A percentile compares a stretch with the other conserved stretches of the same genome.
Conservation (phyloP, 2,888 invertebrate genomes). For the Chymomyza amoena region DNA sequence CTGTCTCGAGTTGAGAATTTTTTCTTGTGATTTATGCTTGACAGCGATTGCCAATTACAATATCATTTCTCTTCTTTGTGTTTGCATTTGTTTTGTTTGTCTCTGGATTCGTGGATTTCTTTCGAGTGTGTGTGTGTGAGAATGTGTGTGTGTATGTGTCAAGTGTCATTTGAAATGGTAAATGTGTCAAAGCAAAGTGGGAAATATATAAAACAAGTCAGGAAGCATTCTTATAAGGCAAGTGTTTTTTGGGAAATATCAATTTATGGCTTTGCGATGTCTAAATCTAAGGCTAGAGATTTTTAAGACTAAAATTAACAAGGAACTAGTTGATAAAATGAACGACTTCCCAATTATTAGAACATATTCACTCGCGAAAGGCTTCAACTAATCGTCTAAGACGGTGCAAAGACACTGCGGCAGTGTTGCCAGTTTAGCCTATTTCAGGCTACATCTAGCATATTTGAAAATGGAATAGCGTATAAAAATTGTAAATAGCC, state of each 20-base stretch:
- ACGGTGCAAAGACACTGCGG: no score
- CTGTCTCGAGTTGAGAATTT: slow-evolving; percentile 68
- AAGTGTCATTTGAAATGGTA: slow-evolving; percentile 59
- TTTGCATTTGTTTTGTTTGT: slow-evolving; percentile 33
- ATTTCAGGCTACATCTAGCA: no score
- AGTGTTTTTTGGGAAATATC: not conserved
- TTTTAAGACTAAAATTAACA: no score
- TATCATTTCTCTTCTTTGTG: slow-evolving; percentile 66
- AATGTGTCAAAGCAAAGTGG: slow-evolving; percentile 71
- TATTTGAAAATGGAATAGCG: no score
- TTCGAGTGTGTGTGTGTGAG: slow-evolving; percentile 37
- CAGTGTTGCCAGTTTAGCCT: no score
- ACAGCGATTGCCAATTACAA: slow-evolving; percentile 74
- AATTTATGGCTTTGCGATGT: no score
- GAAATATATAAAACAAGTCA: slow-evolving; percentile 39
- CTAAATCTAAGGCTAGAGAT: no score
- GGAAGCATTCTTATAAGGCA: not conserved
- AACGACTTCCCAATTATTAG: no score
- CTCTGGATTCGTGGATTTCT: not conserved
- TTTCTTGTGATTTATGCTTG: slow-evolving; percentile 71
- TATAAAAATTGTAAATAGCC: no score
- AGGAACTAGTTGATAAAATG: no score
- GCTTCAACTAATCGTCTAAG: no score
- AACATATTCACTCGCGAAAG: no score
- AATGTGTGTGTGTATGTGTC: slow-evolving; percentile 39